Evolutionary conservation across 2,113 vertebrate genomes (phyloP), one percentile per base, ranked within the genome.

Genomic region (Corythoichthys haematopterus): DNA sequence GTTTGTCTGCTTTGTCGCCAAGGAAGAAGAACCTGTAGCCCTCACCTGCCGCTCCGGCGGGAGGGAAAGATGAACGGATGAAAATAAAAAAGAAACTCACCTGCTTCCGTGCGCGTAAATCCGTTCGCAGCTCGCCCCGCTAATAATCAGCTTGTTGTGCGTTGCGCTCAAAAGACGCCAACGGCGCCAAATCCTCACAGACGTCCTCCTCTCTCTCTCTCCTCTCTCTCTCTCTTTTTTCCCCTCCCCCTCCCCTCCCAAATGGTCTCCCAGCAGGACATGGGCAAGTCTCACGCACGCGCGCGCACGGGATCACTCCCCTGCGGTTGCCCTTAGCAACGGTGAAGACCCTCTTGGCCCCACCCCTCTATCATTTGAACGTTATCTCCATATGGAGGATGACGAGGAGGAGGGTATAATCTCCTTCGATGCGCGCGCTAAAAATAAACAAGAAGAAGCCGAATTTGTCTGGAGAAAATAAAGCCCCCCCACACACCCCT

Each of bases 91-190:
- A 6, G 16, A 69, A 1, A 0, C 12, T 45, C 80, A 89, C 85
- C 87, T 86, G 67, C 60, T 69, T 65, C 66, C 43, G 68, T 79
- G 87, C 36, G 82, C 76, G 80, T 85, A 89, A 87, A 89, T 89
- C 87, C 87, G 82, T 84, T 79, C 74, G 76, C 73, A 72, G 51
- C 77, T 85, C 77, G 85, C 8, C 71, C 66, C 70, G 70, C 70
- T 79, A 85, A 87, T 88, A 78, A 78, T 46, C 40, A 63, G 80
- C 84, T 84, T 73, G 85, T 70, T 80, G 81, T 85, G 84, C 47
- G 79, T 77, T 66, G 87, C 78, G 33, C 64, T 77, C 70, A 77
- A 84, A 80, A 86, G 87, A 85, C 83, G 78, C 81, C 79, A 80
- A 77, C 45, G 75, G 72, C 61, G 69, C 81, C 83, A 81, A 85